Percentiles rank a stretch among this genome's conserved stretches.
Conservation (phyloP, 2,888 invertebrate species). For the Timandra comae region DNA sequence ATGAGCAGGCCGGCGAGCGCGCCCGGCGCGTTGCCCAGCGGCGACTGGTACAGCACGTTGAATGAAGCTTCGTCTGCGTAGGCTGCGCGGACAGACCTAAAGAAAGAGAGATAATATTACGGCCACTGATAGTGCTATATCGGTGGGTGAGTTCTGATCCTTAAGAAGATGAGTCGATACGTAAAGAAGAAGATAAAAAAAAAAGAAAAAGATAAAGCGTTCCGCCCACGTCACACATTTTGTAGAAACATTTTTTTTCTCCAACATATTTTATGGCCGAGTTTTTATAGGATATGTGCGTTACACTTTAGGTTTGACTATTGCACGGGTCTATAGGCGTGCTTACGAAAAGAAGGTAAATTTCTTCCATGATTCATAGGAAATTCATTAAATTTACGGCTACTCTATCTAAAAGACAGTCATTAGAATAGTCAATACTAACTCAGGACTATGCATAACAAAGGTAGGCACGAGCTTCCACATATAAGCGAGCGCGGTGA, state of each 20-base stretch:
- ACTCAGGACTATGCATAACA: conserved; percentile 62
- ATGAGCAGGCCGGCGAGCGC: conserved; percentile 58
- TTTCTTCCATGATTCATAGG: background rate
- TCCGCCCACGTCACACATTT: too few relatives aligned
- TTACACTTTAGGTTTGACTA: too few relatives aligned
- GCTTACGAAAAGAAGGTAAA: too few relatives aligned
- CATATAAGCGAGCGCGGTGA: conserved; percentile 43
- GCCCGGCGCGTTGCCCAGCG: conserved; percentile 61
- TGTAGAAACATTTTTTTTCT: too few relatives aligned
- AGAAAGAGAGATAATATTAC: too few relatives aligned
- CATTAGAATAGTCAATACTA: conserved; percentile 14
- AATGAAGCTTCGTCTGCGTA: conserved; percentile 53
- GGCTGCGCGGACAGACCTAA: conserved; percentile 46
- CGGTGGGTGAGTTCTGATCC: too few relatives aligned
- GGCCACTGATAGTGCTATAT: too few relatives aligned
- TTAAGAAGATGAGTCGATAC: too few relatives aligned
- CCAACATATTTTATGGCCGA: too few relatives aligned
- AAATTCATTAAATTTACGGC: background rate
- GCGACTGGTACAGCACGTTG: conserved; percentile 66
- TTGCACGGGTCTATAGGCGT: background rate
- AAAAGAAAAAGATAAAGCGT: too few relatives aligned
- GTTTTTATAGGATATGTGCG: too few relatives aligned
- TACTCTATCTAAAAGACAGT: background rate
- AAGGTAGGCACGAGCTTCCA: conserved; percentile 56
- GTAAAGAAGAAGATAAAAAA: too few relatives aligned